Percentiles rank a stretch among this genome's conserved stretches.
Conservation (phyloP, 2,797 vertebrate genomes). For the Falco peregrinus region DNA sequence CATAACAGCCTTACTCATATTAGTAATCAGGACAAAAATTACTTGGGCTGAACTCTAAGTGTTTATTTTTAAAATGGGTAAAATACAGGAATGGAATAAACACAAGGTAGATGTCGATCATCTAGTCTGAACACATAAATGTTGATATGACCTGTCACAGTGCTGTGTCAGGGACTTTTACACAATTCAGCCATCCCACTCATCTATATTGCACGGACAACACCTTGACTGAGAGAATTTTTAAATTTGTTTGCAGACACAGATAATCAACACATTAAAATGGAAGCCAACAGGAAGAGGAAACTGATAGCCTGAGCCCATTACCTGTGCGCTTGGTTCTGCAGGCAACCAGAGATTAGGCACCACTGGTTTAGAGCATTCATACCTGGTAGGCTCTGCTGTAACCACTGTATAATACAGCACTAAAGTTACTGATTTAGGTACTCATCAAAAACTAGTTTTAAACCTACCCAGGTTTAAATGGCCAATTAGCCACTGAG, state of each 20-base stretch:
- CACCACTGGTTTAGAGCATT: background rate
- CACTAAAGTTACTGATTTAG: background rate
- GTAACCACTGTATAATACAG: background rate
- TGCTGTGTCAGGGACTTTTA: background rate
- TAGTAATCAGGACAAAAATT: background rate
- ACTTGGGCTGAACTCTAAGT: background rate
- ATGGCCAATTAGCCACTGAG: background rate
- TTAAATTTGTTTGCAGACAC: background rate
- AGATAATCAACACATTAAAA: background rate
- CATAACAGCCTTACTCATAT: background rate
- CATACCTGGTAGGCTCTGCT: background rate
- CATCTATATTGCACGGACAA: background rate
- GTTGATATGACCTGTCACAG: background rate
- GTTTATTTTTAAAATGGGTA: background rate
- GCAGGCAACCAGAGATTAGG: background rate
- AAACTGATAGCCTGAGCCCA: background rate
- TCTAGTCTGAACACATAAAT: background rate
- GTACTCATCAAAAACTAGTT: background rate
- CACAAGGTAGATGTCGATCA: background rate
- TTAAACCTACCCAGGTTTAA: background rate
- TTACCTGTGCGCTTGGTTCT: background rate
- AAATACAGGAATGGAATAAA: background rate
- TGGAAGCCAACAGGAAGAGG: background rate
- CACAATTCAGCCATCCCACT: background rate
- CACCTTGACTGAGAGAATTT: background rate